Base-by-base conservation (phyloP, 2,888 invertebrate species). In the Cheilosia scutellata region DNA sequence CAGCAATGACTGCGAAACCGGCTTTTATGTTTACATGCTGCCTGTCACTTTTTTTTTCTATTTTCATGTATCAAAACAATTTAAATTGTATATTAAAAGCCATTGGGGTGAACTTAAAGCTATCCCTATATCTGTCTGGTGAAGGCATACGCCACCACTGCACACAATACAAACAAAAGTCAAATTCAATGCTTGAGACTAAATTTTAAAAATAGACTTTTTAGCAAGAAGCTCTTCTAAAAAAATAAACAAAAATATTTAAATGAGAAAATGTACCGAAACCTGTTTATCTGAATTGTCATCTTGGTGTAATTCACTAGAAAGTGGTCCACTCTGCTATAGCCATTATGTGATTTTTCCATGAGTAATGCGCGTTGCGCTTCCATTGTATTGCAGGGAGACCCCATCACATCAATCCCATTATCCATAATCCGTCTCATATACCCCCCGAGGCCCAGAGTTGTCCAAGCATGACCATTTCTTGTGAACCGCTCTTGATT, bases 321-420 rank as follows among this genome's bases (percentile, higher is more conserved):
- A 68, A 55, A 70, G 44, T 33, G 57, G 42, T 57, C 55, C 33
- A 16, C 37, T 40, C 25, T 47, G 31, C 5, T n/a, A 2, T 20
- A 20, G 20, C 20, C 20, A 2, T 20, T 20, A 20, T 20, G 53
- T 68, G 77, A 55, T 62, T 70, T 77, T 70, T 77, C 77, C 77
- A 77, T 77, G 77, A 77, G 60, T 68, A 77, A 76, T 25, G 20
- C 20, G 20, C 5, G n/a, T 11, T 37, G 37, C 37, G 37, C 11
- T 37, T 37, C 11, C 4, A 37, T 37, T 37, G 37, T 37, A 11
- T 37, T 37, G 9, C 11, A 11, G 37, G 37, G 37, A 37, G 37
- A 37, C 37, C 37, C 37, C 37, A 37, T 20, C 20, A 0, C 20
- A 20, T 37, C 37, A 11, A 37, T 1, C 3, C 11, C 37, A 11